phyloP scores from a whole-genome alignment of 2,888 invertebrate species.

The Nemoura dubitans region DNA sequence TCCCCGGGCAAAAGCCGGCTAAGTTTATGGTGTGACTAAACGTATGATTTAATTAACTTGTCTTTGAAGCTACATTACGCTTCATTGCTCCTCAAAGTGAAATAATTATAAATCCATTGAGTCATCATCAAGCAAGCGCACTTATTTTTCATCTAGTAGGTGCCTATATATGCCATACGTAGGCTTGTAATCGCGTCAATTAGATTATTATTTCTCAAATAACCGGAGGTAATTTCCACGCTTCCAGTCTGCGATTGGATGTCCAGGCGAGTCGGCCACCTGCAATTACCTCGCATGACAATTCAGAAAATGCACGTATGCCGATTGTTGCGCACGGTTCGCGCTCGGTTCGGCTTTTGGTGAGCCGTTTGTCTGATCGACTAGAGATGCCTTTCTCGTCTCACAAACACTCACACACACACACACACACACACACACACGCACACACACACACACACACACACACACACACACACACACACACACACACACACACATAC shows the following conservation, averaged over 20 bases:
- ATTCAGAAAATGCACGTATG: background rate
- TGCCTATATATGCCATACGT: background rate
- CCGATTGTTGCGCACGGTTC: background rate
- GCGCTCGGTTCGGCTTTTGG: background rate
- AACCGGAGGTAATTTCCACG: background rate
- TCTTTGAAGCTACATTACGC: background rate
- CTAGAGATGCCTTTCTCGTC: background rate
- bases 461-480: too few species aligned
- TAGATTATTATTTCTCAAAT: slow-evolving; percentile 31
- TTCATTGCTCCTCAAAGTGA: background rate
- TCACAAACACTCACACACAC: too few species aligned
- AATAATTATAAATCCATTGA: slow-evolving; percentile 7
- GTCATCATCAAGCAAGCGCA: background rate
- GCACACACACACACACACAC: too few species aligned
- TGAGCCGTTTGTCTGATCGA: background rate
- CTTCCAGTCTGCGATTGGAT: background rate
- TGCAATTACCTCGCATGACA: slow-evolving; percentile 10
- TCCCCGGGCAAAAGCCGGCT: background rate
- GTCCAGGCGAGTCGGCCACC: background rate
- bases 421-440: too few species aligned
- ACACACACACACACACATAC: too few species aligned
- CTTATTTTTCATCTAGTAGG: background rate
- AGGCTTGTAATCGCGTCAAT: slow-evolving; percentile 19
- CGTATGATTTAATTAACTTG: background rate
- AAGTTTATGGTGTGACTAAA: background rate